These are phyloP conservation scores for Drosophila hamatofila DNA, from an alignment of 2,888 invertebrate species.

Conservation along the genomic window DNA sequence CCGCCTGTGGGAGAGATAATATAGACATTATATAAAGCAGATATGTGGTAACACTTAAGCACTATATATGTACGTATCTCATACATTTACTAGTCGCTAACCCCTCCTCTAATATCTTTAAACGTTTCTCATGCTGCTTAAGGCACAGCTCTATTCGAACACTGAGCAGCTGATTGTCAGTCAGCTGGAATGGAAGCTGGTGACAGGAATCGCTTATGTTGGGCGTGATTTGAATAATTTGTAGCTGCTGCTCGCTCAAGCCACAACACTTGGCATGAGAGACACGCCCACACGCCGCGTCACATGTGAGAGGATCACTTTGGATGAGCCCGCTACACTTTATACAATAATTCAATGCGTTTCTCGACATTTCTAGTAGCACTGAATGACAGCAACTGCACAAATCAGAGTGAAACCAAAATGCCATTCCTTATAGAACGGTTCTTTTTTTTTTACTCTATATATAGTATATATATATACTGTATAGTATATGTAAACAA, in stretches of 20 bases:
- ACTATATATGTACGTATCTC: not conserved
- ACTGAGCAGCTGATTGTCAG: not conserved
- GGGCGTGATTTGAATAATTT: conserved; percentile 26
- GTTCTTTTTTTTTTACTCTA: conserved; percentile 53
- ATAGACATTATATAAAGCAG: not conserved
- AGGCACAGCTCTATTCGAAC: conserved; percentile 52
- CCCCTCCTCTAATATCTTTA: conserved; percentile 45
- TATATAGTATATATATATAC: conserved; percentile 9
- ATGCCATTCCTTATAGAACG: conserved; percentile 15
- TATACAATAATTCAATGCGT: conserved; percentile 46
- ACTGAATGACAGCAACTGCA: conserved; percentile 40
- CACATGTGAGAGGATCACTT: conserved; percentile 39
- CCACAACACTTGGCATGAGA: conserved; percentile 46
- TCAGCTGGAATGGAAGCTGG: not conserved
- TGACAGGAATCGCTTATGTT: conserved; percentile 53
- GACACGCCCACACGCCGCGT: conserved; percentile 34
- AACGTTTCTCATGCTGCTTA: conserved; percentile 61
- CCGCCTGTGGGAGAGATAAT: conserved; percentile 33
- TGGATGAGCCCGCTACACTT: conserved; percentile 42
- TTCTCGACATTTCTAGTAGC: conserved; percentile 56
- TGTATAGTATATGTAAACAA: conserved; percentile 21
- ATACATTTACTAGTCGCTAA: conserved; percentile 42
- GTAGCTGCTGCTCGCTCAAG: conserved; percentile 32
- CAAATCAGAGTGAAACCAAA: conserved; percentile 11
- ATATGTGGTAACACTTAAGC: not conserved